These are phyloP conservation scores for Bombylius major DNA, from an alignment of 2,888 invertebrate genomes.

Conservation along the genomic window DNA sequence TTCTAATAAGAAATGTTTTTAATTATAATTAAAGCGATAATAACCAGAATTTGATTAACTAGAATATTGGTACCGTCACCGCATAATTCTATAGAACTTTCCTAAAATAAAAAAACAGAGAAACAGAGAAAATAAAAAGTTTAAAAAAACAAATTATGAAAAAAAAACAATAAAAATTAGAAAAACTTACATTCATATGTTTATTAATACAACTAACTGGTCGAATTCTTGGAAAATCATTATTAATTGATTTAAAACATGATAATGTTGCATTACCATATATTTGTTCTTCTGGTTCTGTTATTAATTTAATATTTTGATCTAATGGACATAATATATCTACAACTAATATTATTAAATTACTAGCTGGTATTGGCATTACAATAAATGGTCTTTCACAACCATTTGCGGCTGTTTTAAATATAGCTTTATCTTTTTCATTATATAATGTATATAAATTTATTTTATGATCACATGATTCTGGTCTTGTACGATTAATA, in stretches of 20 bases:
- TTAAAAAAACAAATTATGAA: background rate
- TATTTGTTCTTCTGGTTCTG: constrained; percentile 37
- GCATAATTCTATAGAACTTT: constrained; percentile 55
- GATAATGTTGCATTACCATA: constrained; percentile 37
- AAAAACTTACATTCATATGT: constrained; percentile 54
- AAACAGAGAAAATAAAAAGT: background rate
- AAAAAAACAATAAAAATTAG: background rate
- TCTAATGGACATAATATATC: constrained; percentile 49
- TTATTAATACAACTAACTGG: constrained; percentile 64
- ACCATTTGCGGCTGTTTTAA: constrained; percentile 35
- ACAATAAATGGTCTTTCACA: constrained; percentile 53
- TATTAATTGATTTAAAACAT: constrained; percentile 44
- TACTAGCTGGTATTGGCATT: constrained; percentile 61
- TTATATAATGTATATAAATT: constrained; percentile 40
- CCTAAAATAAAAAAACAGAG: constrained; percentile 27
- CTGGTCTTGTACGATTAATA: constrained; percentile 65
- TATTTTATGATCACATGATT: constrained; percentile 72
- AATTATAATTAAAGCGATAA: constrained; percentile 23
- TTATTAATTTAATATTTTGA: constrained; percentile 35
- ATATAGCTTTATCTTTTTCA: constrained; percentile 42
- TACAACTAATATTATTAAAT: constrained; percentile 66
- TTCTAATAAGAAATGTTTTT: background rate
- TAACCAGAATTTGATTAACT: constrained; percentile 26
- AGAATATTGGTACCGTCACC: constrained; percentile 37
- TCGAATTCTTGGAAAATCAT: constrained; percentile 49